Evolutionary conservation across 2,797 vertebrate genomes (phyloP).

Genomic region (Heliangelus exortis): DNA sequence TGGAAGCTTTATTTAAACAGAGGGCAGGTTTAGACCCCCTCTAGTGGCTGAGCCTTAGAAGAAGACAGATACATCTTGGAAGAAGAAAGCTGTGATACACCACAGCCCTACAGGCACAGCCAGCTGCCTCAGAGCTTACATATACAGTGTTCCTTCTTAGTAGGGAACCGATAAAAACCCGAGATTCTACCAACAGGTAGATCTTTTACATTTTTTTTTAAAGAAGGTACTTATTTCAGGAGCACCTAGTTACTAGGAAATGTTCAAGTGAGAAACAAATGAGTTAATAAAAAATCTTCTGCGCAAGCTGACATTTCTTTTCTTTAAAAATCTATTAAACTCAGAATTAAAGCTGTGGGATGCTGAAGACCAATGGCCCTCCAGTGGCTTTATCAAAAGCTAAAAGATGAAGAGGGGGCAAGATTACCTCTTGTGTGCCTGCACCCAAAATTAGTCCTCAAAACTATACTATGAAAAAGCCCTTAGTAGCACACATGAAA

Average conservation of each 20-base stretch:
- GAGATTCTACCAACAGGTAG: background rate
- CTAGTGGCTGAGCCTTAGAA: conserved; percentile 13
- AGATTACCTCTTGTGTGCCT: background rate
- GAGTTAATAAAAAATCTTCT: background rate
- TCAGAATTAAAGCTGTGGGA: background rate
- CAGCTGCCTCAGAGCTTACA: background rate
- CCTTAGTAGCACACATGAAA: background rate
- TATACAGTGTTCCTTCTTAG: background rate
- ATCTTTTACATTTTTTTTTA: background rate
- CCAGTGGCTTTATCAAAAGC: background rate
- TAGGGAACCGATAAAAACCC: background rate
- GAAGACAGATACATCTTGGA: background rate
- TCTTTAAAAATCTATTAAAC: background rate
- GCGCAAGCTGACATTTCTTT: background rate
- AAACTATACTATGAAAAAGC: background rate
- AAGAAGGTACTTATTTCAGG: background rate
- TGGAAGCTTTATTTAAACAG: rapidly evolving
- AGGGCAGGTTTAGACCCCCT: conserved; percentile 27
- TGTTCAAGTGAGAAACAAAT: background rate
- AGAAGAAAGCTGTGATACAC: background rate
- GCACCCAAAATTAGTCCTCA: background rate
- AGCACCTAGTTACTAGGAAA: background rate
- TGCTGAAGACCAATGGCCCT: background rate
- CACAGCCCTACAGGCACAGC: background rate
- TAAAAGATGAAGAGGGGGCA: background rate